These are phyloP conservation scores for Pseudomyrmex gracilis DNA, from an alignment of 1,140 invertebrate genomes.

Conservation along the genomic window DNA sequence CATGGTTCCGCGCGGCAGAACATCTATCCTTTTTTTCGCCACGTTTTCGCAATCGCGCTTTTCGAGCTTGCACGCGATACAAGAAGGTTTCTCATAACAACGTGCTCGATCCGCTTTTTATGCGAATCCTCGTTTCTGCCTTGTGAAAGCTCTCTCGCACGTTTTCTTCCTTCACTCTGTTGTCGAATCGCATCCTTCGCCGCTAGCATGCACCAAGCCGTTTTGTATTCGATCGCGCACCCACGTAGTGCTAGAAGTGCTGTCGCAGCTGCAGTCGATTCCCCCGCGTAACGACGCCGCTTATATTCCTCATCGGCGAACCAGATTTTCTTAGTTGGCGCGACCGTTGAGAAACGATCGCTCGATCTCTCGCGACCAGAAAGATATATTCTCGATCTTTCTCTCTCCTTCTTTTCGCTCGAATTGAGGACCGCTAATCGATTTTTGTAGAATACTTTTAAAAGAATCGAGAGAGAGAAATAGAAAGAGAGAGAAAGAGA, in stretches of 20 bases:
- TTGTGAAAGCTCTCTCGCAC: conserved; percentile 14
- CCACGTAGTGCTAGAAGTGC: conserved; percentile 8
- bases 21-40: conserved; percentile 31
- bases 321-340: conserved; percentile 41
- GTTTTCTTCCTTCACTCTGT: background rate
- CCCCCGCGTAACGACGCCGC: conserved; percentile 53
- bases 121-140: conserved; percentile 59
- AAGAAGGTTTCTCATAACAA: conserved; percentile 57
- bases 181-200: conserved; percentile 25
- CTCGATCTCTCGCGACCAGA: conserved; percentile 11
- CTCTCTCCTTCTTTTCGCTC: background rate
- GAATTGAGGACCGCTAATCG: conserved; percentile 29
- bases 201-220: conserved; percentile 36
- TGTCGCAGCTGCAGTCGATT: conserved; percentile 60
- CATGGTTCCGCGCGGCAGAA: conserved; percentile 43
- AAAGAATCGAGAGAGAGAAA: conserved; percentile 28
- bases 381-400: conserved; percentile 6
- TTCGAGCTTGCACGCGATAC: conserved; percentile 52
- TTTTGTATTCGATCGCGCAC: conserved; percentile 66
- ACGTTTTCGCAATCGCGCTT: conserved; percentile 45
- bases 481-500: no score
- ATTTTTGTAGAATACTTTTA: conserved; percentile 54
- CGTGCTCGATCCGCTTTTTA: conserved; percentile 63
- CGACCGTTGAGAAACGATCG: conserved; percentile 66
- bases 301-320: conserved; percentile 55